Conservation (phyloP, 2,113 vertebrate species). For the Numida meleagris region DNA sequence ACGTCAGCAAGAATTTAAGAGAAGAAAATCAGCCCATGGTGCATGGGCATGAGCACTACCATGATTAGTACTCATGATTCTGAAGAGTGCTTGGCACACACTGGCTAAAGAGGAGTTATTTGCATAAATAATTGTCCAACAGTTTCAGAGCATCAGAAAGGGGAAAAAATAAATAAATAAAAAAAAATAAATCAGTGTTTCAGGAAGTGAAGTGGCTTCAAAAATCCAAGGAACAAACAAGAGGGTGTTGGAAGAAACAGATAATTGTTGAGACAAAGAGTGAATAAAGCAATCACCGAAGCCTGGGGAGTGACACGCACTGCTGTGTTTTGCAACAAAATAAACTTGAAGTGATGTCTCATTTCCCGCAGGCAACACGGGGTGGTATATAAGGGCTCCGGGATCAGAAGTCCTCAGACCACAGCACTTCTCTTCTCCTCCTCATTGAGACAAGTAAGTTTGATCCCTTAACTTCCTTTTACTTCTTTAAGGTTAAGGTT, state of each 20-base stretch:
- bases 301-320: background rate
- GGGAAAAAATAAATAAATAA: too few relatives aligned
- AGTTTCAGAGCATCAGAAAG: background rate
- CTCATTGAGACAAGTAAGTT: background rate
- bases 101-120: background rate
- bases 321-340: background rate
- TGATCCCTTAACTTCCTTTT: background rate
- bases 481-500: background rate
- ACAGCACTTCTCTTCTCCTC: background rate
- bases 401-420: background rate
- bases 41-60: too few relatives aligned
- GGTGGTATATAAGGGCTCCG: background rate
- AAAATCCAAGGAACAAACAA: background rate
- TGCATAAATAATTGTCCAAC: background rate
- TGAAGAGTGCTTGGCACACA: background rate
- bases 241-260: conserved; percentile 33
- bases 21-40: background rate
- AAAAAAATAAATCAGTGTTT: background rate
- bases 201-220: background rate
- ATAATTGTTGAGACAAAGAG: background rate
- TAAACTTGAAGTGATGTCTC: conserved; percentile 12
- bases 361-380: background rate
- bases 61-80: too few relatives aligned
- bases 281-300: background rate
- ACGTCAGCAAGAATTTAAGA: background rate